Evolutionary conservation across 2,888 invertebrate genomes (phyloP).

Genomic region (Brenthis ino): DNA sequence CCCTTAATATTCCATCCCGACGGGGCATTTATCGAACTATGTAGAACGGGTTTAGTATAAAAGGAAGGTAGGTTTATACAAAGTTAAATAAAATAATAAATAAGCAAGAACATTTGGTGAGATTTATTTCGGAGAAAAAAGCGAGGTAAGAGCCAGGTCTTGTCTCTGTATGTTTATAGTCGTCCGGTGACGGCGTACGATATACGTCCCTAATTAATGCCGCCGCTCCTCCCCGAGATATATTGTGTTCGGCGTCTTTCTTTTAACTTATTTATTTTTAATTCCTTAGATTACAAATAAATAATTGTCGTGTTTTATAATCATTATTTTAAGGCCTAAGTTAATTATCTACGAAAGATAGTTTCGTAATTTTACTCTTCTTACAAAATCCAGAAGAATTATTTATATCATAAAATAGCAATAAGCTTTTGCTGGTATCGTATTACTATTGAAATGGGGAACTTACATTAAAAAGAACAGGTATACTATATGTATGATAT

Average conservation of each 20-base stretch:
- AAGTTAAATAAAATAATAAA: constrained; percentile 80
- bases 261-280: constrained; percentile 52
- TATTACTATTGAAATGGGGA: constrained; percentile 51
- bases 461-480: constrained; percentile 54
- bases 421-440: background rate
- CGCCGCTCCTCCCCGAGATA: constrained; percentile 62
- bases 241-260: constrained; percentile 55
- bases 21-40: constrained; percentile 75
- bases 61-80: constrained; percentile 67
- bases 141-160: constrained; percentile 69
- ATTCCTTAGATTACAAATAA: constrained; percentile 44
- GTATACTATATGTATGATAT: constrained; percentile 60
- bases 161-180: constrained; percentile 75
- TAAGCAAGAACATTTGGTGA: constrained; percentile 73
- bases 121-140: constrained; percentile 80
- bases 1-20: constrained; percentile 67
- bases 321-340: constrained; percentile 38
- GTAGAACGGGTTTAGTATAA: constrained; percentile 74
- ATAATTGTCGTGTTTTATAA: constrained; percentile 41
- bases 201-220: constrained; percentile 75
- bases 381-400: background rate
- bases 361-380: background rate
- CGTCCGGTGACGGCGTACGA: constrained; percentile 66
- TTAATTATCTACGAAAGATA: constrained; percentile 26
- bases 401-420: background rate